Evolutionary conservation across 2,888 invertebrate species (phyloP), one percentile per base, ranked within the genome.

Genomic region (Nudaria mundana): DNA sequence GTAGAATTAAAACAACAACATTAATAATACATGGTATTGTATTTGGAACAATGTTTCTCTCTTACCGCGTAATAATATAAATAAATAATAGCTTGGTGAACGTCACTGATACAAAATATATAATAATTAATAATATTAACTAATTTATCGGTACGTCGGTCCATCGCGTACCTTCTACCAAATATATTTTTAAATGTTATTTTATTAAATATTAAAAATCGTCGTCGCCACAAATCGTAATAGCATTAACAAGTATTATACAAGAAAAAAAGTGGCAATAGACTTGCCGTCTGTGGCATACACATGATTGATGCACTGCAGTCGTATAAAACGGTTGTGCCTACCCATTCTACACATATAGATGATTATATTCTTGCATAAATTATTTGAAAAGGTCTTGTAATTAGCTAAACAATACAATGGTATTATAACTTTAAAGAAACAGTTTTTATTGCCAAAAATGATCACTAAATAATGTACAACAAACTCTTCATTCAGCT

Each of bases 71-170:
- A 76, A 73, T 50, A 76, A 74, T 79, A 20, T 7, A 5, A 7
- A 81, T 81, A 84, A 83, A 79, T 81, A 78, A 70, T 67, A 81
- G 79, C 75, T 71, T 68, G 76, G 67, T 75, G 78, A 80, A 76
- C 66, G 69, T 79, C 75, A 81, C 79, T 72, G 71, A 76, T 86
- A 85, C 81, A 85, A 82, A 84, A 83, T 83, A 83, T 83, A 81
- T 75, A 52, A 50, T 57, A 70, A 75, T 74, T 66, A 74, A 75
- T 71, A 66, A 75, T 71, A 71, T 72, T 79, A 77, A 81, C 74
- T 78, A 79, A 79, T 68, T 52, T 68, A 66, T 71, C 71, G 59
- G 57, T 69, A 66, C 73, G 72, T 66, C 52, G 71, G 39, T 69
- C 74, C 46, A 41, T 34, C 60, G 48, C 48, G 50, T 46, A 48